Evolutionary conservation across 2,797 vertebrate genomes (phyloP).

Genomic region (Coranthus polyacanthus): DNA sequence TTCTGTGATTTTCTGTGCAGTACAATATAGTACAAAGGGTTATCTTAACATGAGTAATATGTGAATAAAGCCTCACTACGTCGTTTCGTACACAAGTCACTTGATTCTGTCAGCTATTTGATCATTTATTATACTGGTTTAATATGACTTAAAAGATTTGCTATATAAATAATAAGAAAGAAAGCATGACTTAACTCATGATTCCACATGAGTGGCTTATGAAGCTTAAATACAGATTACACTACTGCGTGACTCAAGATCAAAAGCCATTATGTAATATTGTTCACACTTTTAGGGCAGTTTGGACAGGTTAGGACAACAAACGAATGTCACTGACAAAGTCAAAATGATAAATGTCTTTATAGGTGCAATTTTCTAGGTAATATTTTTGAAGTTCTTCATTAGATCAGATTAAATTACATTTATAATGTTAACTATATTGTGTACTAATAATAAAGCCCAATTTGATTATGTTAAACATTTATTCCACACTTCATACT

Average conservation of each 20-base stretch:
- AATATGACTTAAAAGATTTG: conserved; percentile 48
- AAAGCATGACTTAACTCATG: conserved; percentile 42
- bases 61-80: conserved; percentile 7
- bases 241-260: conserved; percentile 15
- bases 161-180: conserved; percentile 42
- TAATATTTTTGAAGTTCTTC: no score
- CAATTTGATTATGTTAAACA: no score
- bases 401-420: no score
- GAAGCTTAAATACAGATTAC: conserved; percentile 37
- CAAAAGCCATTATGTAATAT: conserved; percentile 31
- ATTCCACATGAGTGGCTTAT: conserved; percentile 42
- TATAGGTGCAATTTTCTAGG: no score
- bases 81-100: conserved; percentile 1
- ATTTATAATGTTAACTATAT: no score
- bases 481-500: no score
- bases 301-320: conserved; percentile 3
- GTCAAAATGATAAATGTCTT: no score
- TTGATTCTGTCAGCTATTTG: not conserved
- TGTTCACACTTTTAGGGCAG: not conserved
- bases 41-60: conserved; percentile 25
- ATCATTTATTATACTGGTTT: conserved; percentile 21
- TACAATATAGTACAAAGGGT: not conserved
- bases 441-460: no score
- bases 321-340: conserved; percentile 13
- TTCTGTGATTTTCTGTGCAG: conserved; percentile 24